Evolutionary conservation across 2,888 invertebrate genomes (phyloP).

Genomic region (Agrochola lychnidis): DNA sequence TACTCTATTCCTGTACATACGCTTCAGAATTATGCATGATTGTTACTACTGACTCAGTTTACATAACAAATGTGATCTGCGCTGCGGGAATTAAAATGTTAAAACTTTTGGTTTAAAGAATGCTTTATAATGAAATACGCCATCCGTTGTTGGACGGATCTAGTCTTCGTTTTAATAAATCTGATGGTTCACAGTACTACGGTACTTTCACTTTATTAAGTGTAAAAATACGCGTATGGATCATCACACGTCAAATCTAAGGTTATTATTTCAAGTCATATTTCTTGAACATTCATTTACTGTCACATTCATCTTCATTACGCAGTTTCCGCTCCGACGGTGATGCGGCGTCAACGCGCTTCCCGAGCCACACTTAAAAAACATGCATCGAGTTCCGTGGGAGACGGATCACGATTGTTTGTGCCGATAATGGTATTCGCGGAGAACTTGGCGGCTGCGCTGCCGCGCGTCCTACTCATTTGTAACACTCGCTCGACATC

Average conservation of each 20-base stretch:
- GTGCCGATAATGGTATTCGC: constrained; percentile 58
- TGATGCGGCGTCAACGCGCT: constrained; percentile 54
- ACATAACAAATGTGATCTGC: constrained; percentile 56
- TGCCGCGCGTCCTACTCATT: constrained; percentile 29
- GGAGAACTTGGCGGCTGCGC: constrained; percentile 34
- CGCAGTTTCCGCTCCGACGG: constrained; percentile 59
- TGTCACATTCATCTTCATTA: constrained; percentile 64
- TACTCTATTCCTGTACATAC: constrained; percentile 40
- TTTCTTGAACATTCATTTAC: constrained; percentile 54
- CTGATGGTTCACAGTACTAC: neutral
- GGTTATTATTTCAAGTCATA: constrained; percentile 43
- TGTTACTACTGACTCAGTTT: constrained; percentile 59
- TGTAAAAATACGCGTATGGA: constrained; percentile 22
- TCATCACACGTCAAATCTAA: constrained; percentile 27
- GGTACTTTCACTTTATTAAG: constrained; percentile 12
- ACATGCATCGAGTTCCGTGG: constrained; percentile 66
- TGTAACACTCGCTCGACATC: constrained; percentile 31
- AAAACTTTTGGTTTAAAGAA: constrained; percentile 42
- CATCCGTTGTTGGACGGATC: constrained; percentile 1
- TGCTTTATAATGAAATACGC: constrained; percentile 8
- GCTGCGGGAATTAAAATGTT: constrained; percentile 43
- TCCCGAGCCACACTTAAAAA: constrained; percentile 60
- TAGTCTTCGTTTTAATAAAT: constrained; percentile 23
- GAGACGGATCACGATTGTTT: constrained; percentile 60
- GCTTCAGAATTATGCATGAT: constrained; percentile 57